Evolutionary conservation across 2,797 vertebrate species (phyloP).

Genomic region (Glyptemys insculpta): DNA sequence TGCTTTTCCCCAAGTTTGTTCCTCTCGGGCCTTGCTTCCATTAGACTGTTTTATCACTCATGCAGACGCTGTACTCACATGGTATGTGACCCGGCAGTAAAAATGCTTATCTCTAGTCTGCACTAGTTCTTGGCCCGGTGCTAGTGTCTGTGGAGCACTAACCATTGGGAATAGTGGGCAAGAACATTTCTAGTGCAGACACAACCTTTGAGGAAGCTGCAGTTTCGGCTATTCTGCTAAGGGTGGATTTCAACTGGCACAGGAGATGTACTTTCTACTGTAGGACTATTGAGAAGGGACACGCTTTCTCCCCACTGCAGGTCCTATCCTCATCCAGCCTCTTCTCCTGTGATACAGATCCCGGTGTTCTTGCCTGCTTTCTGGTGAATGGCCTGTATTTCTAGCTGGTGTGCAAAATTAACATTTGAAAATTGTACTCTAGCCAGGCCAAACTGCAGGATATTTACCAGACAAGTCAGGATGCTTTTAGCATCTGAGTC

Average conservation of each 20-base stretch:
- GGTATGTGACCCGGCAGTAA: neutral
- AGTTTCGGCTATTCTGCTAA: neutral
- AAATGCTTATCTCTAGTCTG: neutral
- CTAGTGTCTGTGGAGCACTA: neutral
- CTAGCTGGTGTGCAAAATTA: neutral
- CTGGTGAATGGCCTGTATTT: neutral
- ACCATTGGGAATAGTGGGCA: neutral
- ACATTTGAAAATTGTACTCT: neutral
- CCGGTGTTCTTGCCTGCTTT: neutral
- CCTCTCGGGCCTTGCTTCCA: neutral
- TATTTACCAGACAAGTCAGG: neutral
- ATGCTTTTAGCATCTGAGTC: neutral
- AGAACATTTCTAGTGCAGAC: neutral
- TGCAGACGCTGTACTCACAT: neutral
- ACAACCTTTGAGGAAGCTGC: neutral
- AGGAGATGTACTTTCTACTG: neutral
- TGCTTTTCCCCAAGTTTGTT: accelerated
- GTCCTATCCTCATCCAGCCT: neutral
- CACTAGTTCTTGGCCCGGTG: too few species aligned
- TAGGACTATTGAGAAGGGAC: neutral
- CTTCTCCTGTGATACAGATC: neutral
- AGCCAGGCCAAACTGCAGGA: neutral
- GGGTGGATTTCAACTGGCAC: neutral
- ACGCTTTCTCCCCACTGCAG: neutral
- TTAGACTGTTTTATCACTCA: neutral